A percentile compares a stretch with the other conserved stretches of the same genome.
These are phyloP conservation scores for Amazonetta brasiliensis DNA, from an alignment of 2,797 vertebrate species.

Conservation along the genomic window DNA sequence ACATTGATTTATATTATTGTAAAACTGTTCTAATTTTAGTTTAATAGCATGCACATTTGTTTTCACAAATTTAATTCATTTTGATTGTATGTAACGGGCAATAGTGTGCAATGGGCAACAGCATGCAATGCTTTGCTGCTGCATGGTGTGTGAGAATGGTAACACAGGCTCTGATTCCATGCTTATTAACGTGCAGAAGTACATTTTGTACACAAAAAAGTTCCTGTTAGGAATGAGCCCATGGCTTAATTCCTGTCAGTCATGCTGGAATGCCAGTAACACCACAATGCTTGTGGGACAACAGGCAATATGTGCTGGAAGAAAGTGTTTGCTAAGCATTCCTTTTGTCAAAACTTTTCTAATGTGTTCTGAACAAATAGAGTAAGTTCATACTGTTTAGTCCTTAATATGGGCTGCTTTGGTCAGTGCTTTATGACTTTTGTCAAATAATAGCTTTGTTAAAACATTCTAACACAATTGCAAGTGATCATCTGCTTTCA, in stretches of 20 bases:
- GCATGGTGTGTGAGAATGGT: neutral
- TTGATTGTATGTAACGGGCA: neutral
- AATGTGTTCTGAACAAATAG: neutral
- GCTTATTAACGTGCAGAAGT: neutral
- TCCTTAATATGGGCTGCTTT: neutral
- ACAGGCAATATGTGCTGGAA: neutral
- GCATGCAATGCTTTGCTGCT: neutral
- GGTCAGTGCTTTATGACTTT: neutral
- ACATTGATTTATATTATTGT: neutral
- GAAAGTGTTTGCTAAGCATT: neutral
- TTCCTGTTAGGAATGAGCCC: neutral
- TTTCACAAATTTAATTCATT: neutral
- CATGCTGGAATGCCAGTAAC: neutral
- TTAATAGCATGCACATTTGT: neutral
- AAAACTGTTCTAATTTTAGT: neutral
- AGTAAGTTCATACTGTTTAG: neutral
- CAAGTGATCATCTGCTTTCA: neutral
- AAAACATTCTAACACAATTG: neutral
- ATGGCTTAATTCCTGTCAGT: neutral
- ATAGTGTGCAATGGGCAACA: accelerated
- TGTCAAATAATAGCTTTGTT: neutral
- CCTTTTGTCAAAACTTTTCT: neutral
- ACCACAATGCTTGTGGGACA: neutral
- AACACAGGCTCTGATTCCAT: neutral
- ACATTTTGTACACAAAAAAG: neutral